phyloP scores from a whole-genome alignment of 2,113 vertebrate genomes.

The Leptodactylus fuscus region DNA sequence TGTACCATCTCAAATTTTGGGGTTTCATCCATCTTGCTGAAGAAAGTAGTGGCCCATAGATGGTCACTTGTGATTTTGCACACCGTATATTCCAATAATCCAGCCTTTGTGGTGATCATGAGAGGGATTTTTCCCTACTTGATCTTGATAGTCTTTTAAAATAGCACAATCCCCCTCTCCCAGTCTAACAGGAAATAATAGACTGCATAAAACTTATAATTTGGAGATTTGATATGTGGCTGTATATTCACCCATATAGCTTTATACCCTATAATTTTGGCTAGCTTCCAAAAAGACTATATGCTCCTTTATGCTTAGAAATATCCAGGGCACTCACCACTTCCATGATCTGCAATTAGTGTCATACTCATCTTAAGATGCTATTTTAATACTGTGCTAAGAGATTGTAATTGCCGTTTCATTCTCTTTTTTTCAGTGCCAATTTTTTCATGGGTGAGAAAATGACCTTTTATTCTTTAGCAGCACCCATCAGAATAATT shows the following conservation, averaged over 20 bases:
- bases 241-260: neutral
- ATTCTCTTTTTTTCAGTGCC: neutral
- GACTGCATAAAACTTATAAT: neutral
- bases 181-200: neutral
- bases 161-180: neutral
- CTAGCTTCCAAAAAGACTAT: neutral
- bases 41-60: too few species aligned
- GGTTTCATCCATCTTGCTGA: too few species aligned
- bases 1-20: too few species aligned
- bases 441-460: neutral
- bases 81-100: too few species aligned
- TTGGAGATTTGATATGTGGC: neutral
- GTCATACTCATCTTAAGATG: neutral
- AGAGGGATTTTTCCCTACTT: too few species aligned
- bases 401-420: neutral
- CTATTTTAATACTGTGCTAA: constrained; percentile 4
- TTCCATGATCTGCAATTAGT: neutral
- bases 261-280: neutral
- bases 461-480: neutral
- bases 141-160: neutral
- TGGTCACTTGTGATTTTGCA: too few species aligned
- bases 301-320: neutral
- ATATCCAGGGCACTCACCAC: neutral
- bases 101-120: too few species aligned
- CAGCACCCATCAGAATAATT: neutral